These are phyloP conservation scores for Aurelia aurita DNA, from an alignment of 30 jellyfish, hydroid and myxozoan species.

Conservation along the genomic window DNA sequence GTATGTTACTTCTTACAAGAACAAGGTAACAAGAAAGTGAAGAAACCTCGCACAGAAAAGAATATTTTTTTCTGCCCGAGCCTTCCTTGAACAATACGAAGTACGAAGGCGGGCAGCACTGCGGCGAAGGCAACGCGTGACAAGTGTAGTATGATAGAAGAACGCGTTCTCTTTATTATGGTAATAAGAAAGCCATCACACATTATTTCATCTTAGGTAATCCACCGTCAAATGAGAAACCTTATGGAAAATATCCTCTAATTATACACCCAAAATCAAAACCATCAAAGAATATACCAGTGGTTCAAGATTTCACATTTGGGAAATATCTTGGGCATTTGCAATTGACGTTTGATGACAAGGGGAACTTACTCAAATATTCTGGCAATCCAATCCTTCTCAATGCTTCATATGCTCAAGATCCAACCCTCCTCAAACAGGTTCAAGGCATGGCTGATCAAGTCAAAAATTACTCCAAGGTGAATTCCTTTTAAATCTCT, in stretches of 20 bases:
- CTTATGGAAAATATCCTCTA: conserved; percentile 87
- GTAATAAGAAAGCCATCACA: no score
- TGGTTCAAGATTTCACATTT: conserved; percentile 90
- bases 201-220: conserved; percentile 55
- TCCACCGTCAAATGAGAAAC: conserved; percentile 93
- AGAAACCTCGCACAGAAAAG: no score
- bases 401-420: conserved; percentile 76
- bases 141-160: no score
- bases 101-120: no score
- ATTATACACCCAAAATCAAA: conserved; percentile 65
- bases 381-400: conserved; percentile 94
- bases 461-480: conserved; percentile 62
- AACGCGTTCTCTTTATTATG: no score
- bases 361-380: conserved; percentile 77
- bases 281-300: conserved; percentile 79
- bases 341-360: conserved; percentile 73
- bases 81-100: no score
- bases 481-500: not conserved
- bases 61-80: no score
- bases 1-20: no score
- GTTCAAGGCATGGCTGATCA: conserved; percentile 68
- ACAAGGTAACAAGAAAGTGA: no score
- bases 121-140: no score
- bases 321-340: conserved; percentile 96
- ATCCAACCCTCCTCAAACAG: conserved; percentile 61